Base-by-base conservation (phyloP, 2,797 vertebrate genomes). In the Pteronotus mesoamericanus region DNA sequence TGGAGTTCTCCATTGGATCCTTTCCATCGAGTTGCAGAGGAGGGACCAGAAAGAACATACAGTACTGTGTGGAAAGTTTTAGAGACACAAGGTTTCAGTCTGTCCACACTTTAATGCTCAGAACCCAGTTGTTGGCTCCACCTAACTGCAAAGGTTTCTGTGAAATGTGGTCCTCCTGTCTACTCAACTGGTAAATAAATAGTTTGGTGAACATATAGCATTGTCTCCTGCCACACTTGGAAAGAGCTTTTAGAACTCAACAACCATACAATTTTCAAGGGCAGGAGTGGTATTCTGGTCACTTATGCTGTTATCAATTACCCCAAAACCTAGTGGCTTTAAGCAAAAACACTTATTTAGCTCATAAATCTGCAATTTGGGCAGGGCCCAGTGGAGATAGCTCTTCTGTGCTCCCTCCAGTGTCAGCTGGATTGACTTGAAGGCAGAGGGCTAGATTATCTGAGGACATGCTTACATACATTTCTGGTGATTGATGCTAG, bases 201-300 rank as follows among this genome's bases (percentile, higher is more conserved):
- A 24, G 29, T 68, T 82, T 80, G 77, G 14, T 15, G 24, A 83
- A 78, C 46, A 77, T 12, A 34, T 24, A 42, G 12, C 46, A 24
- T 46, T 89, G 39, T 90, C 34, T 64, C 46, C 46, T 85, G 32
- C 48, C 51, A 64, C 34, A 74, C 32, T 78, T 86, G 82, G 53
- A 91, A 83, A 87, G 69, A 29, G 24, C 37, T 85, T 86, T 71
- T 86, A 84, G 77, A 84, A 68, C 78, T 85, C 71, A 96, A 57
- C 21, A 59, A 64, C n/a, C 37, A 53, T 44, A 78, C 6, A 71
- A 24, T 71, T 96, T 96, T 84, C 8, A 79, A 78, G 77, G 57
- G 5, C 75, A 21, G 14, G 11, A 68, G 64, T 53, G 55, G 16
- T 94, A 48, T 85, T 79, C 57, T 87, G 53, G 46, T 85, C 85